Base-by-base conservation (phyloP, 2,797 vertebrate genomes). In the Sternotherus odoratus region DNA sequence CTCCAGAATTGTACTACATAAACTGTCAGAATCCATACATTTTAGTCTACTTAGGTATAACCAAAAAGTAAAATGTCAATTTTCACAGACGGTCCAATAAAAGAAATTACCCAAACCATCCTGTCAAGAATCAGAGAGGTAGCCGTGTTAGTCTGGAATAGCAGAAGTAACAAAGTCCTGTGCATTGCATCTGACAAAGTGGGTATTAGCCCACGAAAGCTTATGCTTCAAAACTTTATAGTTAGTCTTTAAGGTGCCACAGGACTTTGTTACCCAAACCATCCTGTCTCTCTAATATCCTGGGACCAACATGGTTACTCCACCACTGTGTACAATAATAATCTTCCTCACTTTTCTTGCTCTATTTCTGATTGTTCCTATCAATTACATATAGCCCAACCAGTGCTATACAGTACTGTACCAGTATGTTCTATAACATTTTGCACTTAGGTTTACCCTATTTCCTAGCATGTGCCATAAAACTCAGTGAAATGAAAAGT, bases 31-130 rank as follows among this genome's bases (percentile, higher is more conserved):
- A 94, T 85, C 82, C 51, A 15, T 92, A 53, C 53, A 77, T 92
- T 97, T 92, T 89, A 86, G 83, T 88, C 43, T 82, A 53, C 86
- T 87, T 94, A 57, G 82, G 94, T 94, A 92, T 94, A 97, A 94
- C 54, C 30, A 90, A 17, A 89, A 95, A 87, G 87, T 82, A 93
- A 89, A 96, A 91, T 80, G 84, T 93, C 79, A 92, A 78, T 50
- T 39, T 36, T 69, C 11, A 23, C n/a, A 69, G 66, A 36, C 6
- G 3, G 19, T 5, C 9, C 66, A 69, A 23, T 39, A 69, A 69
- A 36, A 69, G 63, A 39, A 23, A 69, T 39, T 11, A 39, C 11
- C 66, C 66, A 36, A 12, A 10, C 19, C n/a, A 21, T 21, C n/a
- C 39, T 69, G 66, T 69, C 21, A n/a, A n/a, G n/a, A n/a, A n/a